Evolutionary conservation across 1,140 invertebrate genomes (phyloP), one percentile per base, ranked within the genome.

Genomic region (Megalopta genalis): DNA sequence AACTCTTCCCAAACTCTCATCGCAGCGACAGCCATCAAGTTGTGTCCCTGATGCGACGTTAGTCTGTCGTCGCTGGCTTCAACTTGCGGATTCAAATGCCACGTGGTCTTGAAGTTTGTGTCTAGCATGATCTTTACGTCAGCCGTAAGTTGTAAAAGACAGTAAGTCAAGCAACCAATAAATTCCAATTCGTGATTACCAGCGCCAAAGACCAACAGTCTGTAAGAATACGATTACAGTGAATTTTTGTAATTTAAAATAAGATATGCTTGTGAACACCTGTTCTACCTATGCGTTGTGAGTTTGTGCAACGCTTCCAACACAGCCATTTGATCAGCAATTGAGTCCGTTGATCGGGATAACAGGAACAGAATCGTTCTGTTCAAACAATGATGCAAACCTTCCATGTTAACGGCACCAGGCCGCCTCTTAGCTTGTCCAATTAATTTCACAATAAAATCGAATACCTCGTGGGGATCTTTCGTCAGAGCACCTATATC

Each of bases 1-100:
- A 99, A 92, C 92, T 99, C 98, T 87, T 99, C 98, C 99, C 99
- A 99, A 0, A 99, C 98, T 82, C 98, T 95, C 54, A 96, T 96
- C 0, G 98, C 98, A 21, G 98, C 98, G 18, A 96, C 96, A 4
- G 96, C 95, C 93, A 99, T 97, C 52, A 99, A 93, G 92, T 98
- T 97, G 71, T 97, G 95, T 80, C 96, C 96, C 93, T 97, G 96
- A 85, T 97, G 94, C 77, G 96, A 95, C 62, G 95, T 97, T 46
- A 98, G 93, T 82, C 95, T 94, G 74, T 97, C 95, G 80, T 97
- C 96, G 62, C 95, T 94, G 0, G 95, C 94, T 89, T 97, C 96
- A 21, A 94, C 89, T 72, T 96, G 94, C 0, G 96, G 96, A 92
- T 97, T 97, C 0, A 98, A 96, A 89, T 98, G 97, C 97, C 97